These are phyloP conservation scores for Palythoa caribaeorum DNA, from an alignment of 92 coral and sea anemone genomes.

Conservation along the genomic window DNA sequence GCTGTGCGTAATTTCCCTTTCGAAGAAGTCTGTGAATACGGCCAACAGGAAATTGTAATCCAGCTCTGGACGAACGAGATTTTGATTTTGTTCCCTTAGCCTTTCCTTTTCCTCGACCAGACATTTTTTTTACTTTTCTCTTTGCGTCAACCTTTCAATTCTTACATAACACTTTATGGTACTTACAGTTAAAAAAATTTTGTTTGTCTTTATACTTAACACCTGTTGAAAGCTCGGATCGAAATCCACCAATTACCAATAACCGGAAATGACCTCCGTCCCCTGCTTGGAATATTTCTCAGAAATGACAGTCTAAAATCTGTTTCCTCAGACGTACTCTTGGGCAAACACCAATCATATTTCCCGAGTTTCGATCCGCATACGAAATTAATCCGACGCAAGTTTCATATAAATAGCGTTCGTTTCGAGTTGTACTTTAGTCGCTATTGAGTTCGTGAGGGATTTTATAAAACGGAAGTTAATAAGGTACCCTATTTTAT, in stretches of 20 bases:
- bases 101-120: conserved; percentile 47
- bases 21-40: conserved; percentile 45
- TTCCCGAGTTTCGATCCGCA: conserved; percentile 45
- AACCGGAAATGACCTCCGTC: conserved; percentile 33
- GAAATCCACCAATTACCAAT: conserved; percentile 37
- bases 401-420: conserved; percentile 25
- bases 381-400: conserved; percentile 27
- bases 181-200: neutral
- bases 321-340: conserved; percentile 47
- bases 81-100: conserved; percentile 43
- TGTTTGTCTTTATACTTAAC: neutral
- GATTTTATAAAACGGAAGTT: too few relatives aligned
- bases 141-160: neutral
- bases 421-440: neutral
- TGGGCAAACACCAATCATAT: conserved; percentile 26
- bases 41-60: conserved; percentile 43
- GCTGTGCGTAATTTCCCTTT: conserved; percentile 35
- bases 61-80: conserved; percentile 41
- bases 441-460: neutral
- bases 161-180: neutral
- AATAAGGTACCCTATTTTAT: neutral
- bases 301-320: neutral
- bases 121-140: neutral
- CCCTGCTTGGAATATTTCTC: neutral
- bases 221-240: conserved; percentile 30